Percentiles rank a stretch among this genome's conserved stretches.
These are phyloP conservation scores for Ichneumoninae sp. DNA, from an alignment of 2,888 invertebrate species.

Conservation along the genomic window DNA sequence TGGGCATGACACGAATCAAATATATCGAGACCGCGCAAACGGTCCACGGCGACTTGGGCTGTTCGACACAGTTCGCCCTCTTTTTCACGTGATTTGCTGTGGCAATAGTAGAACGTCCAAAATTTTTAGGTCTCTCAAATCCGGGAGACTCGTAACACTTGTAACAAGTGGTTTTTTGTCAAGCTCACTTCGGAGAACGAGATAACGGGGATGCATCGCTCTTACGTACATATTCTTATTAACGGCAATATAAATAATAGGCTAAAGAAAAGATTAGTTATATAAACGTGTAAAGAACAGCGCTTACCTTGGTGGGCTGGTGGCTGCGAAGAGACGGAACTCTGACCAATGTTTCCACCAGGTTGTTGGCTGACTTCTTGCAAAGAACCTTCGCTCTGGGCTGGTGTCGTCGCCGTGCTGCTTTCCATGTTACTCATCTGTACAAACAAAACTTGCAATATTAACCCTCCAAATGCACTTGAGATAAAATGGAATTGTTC, in stretches of 20 bases:
- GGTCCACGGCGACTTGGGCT: neutral
- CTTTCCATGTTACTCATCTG: constrained; percentile 83
- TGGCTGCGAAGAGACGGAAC: constrained; percentile 79
- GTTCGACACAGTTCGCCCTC: neutral
- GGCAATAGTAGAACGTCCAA: neutral
- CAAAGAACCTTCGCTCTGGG: constrained; percentile 80
- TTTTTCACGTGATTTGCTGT: neutral
- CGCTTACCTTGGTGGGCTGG: constrained; percentile 81
- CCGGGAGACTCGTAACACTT: neutral
- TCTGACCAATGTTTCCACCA: constrained; percentile 77
- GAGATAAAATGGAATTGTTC: neutral
- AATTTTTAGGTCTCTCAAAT: neutral
- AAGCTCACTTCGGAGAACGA: neutral
- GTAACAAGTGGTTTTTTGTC: neutral
- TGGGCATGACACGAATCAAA: neutral
- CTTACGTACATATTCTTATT: neutral
- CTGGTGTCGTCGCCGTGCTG: constrained; percentile 79
- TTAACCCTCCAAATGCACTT: neutral
- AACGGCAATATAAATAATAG: neutral
- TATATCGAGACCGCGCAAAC: neutral
- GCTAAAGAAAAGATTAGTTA: neutral
- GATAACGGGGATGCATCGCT: neutral
- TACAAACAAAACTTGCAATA: constrained; percentile 34
- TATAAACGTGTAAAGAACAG: neutral
- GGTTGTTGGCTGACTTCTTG: constrained; percentile 81